Evolutionary conservation across 1,140 invertebrate genomes (phyloP).

Genomic region (Acyrthosiphon pisum): DNA sequence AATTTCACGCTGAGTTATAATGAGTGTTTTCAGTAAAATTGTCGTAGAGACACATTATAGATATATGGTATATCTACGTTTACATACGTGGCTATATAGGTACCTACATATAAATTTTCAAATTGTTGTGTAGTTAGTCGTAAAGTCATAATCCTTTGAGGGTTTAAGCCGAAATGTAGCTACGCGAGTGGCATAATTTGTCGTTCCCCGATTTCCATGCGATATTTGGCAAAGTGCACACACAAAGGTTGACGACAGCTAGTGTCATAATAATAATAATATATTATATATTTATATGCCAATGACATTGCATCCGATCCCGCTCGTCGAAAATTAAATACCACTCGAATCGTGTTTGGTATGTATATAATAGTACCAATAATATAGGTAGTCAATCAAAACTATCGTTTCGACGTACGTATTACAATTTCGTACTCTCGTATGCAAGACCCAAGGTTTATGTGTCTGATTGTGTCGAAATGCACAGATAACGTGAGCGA

Average conservation of each 20-base stretch:
- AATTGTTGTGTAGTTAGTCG: neutral
- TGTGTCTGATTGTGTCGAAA: neutral
- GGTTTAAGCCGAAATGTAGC: neutral
- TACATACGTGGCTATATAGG: neutral
- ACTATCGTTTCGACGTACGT: neutral
- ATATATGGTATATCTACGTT: too few relatives aligned
- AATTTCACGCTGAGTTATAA: too few relatives aligned
- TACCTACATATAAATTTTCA: neutral
- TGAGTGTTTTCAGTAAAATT: too few relatives aligned
- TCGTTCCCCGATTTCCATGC: neutral
- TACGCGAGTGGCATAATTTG: neutral
- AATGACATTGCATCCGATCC: neutral
- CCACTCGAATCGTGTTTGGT: neutral
- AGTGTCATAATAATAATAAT: neutral
- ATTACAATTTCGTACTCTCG: neutral
- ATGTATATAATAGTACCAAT: neutral
- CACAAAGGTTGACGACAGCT: neutral
- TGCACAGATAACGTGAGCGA: neutral
- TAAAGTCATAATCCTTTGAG: neutral
- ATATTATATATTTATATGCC: neutral
- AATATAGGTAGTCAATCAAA: neutral
- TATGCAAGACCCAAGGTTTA: neutral
- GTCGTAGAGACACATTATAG: neutral
- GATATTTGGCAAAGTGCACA: neutral
- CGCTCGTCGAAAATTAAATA: constrained; percentile 14